Conservation (phyloP, 2,888 invertebrate species). For the Trypoxylon attenuatum region DNA sequence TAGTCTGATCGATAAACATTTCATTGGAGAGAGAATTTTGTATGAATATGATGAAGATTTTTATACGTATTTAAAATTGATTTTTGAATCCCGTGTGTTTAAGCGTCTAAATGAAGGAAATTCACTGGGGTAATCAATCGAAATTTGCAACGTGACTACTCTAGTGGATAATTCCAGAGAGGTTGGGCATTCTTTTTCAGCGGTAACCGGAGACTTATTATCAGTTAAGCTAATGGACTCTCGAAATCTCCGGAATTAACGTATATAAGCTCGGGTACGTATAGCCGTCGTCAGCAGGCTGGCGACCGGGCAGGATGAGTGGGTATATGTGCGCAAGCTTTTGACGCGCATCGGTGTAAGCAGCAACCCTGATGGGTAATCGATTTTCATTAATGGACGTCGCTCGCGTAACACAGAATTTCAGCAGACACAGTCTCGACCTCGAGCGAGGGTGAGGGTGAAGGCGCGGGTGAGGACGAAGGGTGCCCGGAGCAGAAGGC, state of each 20-base stretch:
- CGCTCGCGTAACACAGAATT: constrained; percentile 59
- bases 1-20: too few species aligned
- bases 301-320: constrained; percentile 18
- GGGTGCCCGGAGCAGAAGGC: not conserved
- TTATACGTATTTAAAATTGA: too few species aligned
- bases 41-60: too few species aligned
- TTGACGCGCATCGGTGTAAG: constrained; percentile 54
- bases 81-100: too few species aligned
- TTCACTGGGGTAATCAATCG: too few species aligned
- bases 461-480: constrained; percentile 24
- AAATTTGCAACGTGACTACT: too few species aligned
- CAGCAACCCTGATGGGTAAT: constrained; percentile 59
- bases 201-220: too few species aligned
- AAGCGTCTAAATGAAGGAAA: too few species aligned
- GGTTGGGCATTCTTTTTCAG: too few species aligned
- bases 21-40: too few species aligned
- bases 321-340: constrained; percentile 48
- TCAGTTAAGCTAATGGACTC: constrained; percentile 43
- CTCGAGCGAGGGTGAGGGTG: constrained; percentile 30
- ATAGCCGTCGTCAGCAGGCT: constrained; percentile 33
- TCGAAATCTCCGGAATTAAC: constrained; percentile 48
- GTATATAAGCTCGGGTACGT: constrained; percentile 37
- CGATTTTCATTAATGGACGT: constrained; percentile 68
- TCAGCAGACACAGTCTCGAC: constrained; percentile 53
- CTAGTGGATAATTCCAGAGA: too few species aligned